Conservation (phyloP, 2,888 invertebrate genomes). For the Gonocerus acuteangulatus region DNA sequence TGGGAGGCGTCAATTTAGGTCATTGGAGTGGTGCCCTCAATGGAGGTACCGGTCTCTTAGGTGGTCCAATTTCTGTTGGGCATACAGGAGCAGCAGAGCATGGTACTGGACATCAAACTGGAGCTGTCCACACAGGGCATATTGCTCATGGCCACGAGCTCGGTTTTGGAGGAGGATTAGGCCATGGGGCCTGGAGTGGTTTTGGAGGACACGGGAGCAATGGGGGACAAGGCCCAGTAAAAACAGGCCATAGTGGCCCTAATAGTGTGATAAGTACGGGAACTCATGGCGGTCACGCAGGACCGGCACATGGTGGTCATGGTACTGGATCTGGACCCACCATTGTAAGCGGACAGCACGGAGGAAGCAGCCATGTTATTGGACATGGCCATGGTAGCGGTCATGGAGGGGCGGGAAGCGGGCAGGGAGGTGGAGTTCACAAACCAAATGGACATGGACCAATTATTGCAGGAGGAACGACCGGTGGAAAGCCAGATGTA, state of each 20-base stretch:
- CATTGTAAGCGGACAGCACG: neutral
- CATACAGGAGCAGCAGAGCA: too few relatives aligned
- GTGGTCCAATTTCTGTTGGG: too few relatives aligned
- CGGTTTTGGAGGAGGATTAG: neutral
- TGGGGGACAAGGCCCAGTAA: slow-evolving; percentile 8
- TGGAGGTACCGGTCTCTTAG: too few relatives aligned
- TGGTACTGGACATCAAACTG: too few relatives aligned
- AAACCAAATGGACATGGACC: neutral
- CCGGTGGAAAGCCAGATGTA: too few relatives aligned
- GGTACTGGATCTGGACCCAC: neutral
- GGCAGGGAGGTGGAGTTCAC: neutral
- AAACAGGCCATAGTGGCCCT: too few relatives aligned
- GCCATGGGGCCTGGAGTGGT: neutral
- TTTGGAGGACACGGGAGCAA: neutral
- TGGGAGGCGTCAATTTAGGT: neutral
- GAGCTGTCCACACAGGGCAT: too few relatives aligned
- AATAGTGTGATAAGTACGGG: neutral
- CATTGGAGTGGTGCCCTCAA: too few relatives aligned
- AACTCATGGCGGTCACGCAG: neutral
- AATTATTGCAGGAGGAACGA: neutral
- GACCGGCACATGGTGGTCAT: neutral
- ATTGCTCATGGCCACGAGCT: too few relatives aligned
- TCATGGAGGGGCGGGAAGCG: neutral
- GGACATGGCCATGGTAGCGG: slow-evolving; percentile 3
- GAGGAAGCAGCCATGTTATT: neutral